Conservation (phyloP, 2,888 invertebrate genomes). For the Papilio protenor region DNA sequence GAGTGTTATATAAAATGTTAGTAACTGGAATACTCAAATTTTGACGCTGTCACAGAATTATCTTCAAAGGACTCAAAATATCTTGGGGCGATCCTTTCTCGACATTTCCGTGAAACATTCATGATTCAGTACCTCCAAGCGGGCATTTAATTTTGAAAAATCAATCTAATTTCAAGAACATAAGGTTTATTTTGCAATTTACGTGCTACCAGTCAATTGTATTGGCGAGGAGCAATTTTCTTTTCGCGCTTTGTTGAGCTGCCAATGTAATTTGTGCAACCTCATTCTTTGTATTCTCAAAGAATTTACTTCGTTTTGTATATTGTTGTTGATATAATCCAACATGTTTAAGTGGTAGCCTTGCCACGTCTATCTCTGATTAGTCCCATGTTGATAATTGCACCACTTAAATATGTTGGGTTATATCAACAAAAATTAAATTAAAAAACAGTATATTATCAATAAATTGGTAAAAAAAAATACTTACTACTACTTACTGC, state of each 20-base stretch:
- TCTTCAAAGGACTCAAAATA: conserved; percentile 48
- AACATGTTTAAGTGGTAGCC: not conserved
- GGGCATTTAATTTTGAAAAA: conserved; percentile 51
- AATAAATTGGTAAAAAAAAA: not conserved
- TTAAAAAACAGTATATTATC: too few species aligned
- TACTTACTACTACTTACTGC: too few species aligned
- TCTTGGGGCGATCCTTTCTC: conserved; percentile 46
- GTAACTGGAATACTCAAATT: conserved; percentile 47
- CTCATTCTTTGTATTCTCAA: conserved; percentile 32
- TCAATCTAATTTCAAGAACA: not conserved
- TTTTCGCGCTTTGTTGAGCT: conserved; percentile 39
- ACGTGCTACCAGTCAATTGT: not conserved
- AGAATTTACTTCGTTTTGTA: conserved; percentile 7
- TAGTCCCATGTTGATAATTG: not conserved
- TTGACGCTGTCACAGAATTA: conserved; percentile 38
- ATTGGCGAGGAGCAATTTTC: conserved; percentile 35
- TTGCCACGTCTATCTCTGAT: not conserved
- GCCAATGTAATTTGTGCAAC: conserved; percentile 42
- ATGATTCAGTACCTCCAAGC: conserved; percentile 54
- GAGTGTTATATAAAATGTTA: conserved; percentile 44
- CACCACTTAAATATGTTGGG: not conserved
- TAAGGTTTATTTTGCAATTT: conserved; percentile 48
- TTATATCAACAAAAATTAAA: not conserved
- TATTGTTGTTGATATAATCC: not conserved
- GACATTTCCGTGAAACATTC: conserved; percentile 50